Conservation (phyloP, 2,797 vertebrate genomes). For the Arrhamphus sclerolepis region DNA sequence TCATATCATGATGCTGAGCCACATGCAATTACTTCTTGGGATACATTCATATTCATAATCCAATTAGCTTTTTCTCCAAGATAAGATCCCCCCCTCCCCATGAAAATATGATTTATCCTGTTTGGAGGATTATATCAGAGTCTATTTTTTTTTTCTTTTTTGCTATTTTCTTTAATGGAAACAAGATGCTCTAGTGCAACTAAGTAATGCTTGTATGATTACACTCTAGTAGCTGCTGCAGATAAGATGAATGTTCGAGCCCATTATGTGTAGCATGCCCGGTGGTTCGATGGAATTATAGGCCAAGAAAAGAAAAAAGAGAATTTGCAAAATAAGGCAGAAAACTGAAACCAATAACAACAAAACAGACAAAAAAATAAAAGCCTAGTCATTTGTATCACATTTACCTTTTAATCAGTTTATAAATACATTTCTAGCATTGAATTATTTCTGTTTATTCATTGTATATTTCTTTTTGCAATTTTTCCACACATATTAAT, state of each 20-base stretch:
- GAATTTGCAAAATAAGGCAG: too few relatives aligned
- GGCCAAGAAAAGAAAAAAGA: too few relatives aligned
- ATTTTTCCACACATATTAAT: too few relatives aligned
- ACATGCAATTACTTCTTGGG: slow-evolving; percentile 46
- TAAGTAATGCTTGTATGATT: slow-evolving; percentile 38
- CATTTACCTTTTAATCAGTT: too few relatives aligned
- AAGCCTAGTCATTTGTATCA: too few relatives aligned
- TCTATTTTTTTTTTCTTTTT: slow-evolving; percentile 46
- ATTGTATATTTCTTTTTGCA: too few relatives aligned
- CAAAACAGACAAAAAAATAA: too few relatives aligned
- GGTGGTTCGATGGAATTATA: too few relatives aligned
- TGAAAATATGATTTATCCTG: slow-evolving; percentile 63
- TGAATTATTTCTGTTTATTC: too few relatives aligned
- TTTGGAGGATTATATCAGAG: slow-evolving; percentile 57
- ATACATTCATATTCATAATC: slow-evolving; percentile 68
- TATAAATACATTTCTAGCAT: too few relatives aligned
- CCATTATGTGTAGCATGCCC: too few relatives aligned
- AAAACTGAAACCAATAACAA: too few relatives aligned
- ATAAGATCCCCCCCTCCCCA: slow-evolving; percentile 37
- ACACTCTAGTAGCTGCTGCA: slow-evolving; percentile 16
- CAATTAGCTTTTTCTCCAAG: slow-evolving; percentile 66
- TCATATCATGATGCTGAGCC: slow-evolving; percentile 45
- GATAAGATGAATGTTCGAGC: slow-evolving; percentile 7
- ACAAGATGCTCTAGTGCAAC: slow-evolving; percentile 43
- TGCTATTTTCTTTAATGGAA: slow-evolving; percentile 36